phyloP scores from a whole-genome alignment of 2,888 invertebrate species.

The Euclidia mi region DNA sequence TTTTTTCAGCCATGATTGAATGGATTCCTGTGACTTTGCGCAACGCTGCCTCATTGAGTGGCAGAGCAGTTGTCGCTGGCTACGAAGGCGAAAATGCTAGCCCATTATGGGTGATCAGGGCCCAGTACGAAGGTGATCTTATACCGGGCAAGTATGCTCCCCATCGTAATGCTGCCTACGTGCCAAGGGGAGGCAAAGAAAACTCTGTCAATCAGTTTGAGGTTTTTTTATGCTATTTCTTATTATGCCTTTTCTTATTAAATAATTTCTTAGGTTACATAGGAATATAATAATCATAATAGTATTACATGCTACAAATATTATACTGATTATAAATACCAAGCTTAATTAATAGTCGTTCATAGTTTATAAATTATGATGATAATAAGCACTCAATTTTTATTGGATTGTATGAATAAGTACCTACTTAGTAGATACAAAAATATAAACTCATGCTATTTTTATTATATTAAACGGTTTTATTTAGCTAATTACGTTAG shows the following conservation, averaged over 20 bases:
- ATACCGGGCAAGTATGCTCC: slow-evolving; percentile 83
- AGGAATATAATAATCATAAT: too few species aligned
- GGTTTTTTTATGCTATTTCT: slow-evolving; percentile 65
- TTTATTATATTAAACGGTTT: too few species aligned
- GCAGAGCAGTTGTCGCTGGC: slow-evolving; percentile 81
- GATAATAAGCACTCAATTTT: too few species aligned
- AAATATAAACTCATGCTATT: too few species aligned
- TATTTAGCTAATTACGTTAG: too few species aligned
- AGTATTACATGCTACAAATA: too few species aligned
- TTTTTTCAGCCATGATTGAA: slow-evolving; percentile 72
- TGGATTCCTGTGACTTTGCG: slow-evolving; percentile 74
- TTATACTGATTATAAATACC: too few species aligned
- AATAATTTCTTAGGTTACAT: too few species aligned
- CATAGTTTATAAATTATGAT: too few species aligned
- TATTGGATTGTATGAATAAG: too few species aligned
- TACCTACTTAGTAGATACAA: too few species aligned
- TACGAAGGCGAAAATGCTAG: slow-evolving; percentile 83
- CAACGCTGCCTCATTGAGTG: slow-evolving; percentile 64
- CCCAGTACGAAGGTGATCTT: slow-evolving; percentile 75
- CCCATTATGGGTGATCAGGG: slow-evolving; percentile 84
- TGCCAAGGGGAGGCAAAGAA: slow-evolving; percentile 82
- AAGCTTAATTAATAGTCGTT: too few species aligned
- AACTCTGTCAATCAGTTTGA: slow-evolving; percentile 75
- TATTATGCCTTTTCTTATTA: background rate
- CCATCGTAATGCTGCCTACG: slow-evolving; percentile 79